These are phyloP conservation scores for Tipula vernalis DNA, from an alignment of 2,888 invertebrate genomes.

Conservation along the genomic window DNA sequence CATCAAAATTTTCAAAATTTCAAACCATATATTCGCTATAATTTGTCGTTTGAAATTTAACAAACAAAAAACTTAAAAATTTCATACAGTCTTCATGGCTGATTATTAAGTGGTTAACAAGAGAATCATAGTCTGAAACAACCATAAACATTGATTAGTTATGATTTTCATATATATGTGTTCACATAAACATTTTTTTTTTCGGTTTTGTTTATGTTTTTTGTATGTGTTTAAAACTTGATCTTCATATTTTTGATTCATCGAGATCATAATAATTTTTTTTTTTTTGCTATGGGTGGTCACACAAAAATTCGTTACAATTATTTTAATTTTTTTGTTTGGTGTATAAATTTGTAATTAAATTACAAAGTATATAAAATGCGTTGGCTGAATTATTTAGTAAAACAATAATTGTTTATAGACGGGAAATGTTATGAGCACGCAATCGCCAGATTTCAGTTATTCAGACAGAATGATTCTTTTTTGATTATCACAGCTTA, in stretches of 20 bases:
- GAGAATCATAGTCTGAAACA: conserved; percentile 4
- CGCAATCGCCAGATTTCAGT: background rate
- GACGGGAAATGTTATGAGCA: background rate
- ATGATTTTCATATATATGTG: background rate
- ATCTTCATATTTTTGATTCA: background rate
- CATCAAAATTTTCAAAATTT: background rate
- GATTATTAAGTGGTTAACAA: conserved; percentile 4
- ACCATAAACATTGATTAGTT: conserved; percentile 4
- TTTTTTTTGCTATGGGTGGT: background rate
- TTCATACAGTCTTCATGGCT: background rate
- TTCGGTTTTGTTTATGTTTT: background rate
- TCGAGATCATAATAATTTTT: background rate
- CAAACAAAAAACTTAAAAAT: background rate
- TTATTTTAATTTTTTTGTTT: background rate
- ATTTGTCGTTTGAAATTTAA: background rate
- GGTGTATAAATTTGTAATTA: background rate
- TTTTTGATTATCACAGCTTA: too few relatives aligned
- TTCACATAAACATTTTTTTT: background rate
- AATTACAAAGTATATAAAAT: background rate
- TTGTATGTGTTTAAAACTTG: background rate
- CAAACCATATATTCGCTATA: background rate
- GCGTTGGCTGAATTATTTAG: background rate
- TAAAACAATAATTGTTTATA: background rate
- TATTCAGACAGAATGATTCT: too few relatives aligned
- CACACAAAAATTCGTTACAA: background rate